These are phyloP conservation scores for Drosophila lowei DNA, from an alignment of 1,140 invertebrate species.

Conservation along the genomic window DNA sequence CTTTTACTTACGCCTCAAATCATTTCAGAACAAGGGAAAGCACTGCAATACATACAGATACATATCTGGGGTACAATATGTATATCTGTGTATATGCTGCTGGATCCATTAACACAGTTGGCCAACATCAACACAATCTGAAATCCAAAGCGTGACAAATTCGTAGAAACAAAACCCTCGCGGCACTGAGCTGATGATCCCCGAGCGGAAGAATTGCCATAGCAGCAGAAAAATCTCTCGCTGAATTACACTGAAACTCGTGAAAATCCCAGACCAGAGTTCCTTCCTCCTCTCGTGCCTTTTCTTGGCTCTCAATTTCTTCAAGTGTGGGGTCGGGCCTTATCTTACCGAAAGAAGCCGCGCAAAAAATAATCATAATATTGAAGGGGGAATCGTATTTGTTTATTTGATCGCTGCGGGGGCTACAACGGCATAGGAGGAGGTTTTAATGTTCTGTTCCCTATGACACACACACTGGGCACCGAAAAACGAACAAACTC, in stretches of 20 bases:
- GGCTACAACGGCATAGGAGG: conserved; percentile 54
- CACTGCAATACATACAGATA: neutral
- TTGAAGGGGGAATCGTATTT: conserved; percentile 51
- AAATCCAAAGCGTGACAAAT: conserved; percentile 80
- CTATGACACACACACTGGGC: conserved; percentile 42
- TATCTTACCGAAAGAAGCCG: conserved; percentile 51
- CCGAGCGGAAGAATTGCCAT: conserved; percentile 55
- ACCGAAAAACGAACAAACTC: conserved; percentile 54
- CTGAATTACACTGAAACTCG: neutral
- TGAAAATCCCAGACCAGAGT: conserved; percentile 22
- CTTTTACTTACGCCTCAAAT: conserved; percentile 74
- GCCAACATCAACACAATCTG: conserved; percentile 77
- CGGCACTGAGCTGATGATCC: conserved; percentile 2
- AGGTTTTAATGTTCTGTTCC: conserved; percentile 66
- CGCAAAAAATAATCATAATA: conserved; percentile 31
- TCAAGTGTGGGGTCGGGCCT: conserved; percentile 15
- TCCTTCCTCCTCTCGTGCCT: neutral
- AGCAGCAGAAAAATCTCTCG: conserved; percentile 61
- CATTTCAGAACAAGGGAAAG: conserved; percentile 42
- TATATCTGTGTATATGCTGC: conserved; percentile 17
- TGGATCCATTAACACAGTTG: conserved; percentile 67
- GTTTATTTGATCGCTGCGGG: conserved; percentile 64
- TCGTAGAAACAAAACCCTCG: conserved; percentile 59
- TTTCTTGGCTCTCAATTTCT: no score
- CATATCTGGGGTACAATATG: neutral